A percentile compares a stretch with the other conserved stretches of the same genome.
Evolutionary conservation across 2,797 vertebrate species (phyloP).

Genomic region (Enteromius argenteus): DNA sequence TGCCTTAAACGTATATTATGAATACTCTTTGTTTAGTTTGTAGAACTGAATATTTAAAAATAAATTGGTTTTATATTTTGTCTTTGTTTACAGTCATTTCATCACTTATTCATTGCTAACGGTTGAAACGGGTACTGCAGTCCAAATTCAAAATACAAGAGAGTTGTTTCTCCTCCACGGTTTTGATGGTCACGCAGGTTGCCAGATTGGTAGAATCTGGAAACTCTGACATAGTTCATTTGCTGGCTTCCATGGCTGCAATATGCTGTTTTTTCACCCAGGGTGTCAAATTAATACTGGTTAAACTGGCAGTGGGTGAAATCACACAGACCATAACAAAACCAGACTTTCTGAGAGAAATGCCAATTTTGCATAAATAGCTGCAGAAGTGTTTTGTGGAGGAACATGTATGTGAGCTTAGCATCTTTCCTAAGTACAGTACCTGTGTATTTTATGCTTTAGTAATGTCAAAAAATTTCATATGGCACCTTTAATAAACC

Average conservation of each 20-base stretch:
- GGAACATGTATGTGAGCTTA: background rate
- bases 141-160: background rate
- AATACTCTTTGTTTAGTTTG: background rate
- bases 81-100: background rate
- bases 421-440: background rate
- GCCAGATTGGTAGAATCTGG: background rate
- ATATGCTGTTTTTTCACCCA: background rate
- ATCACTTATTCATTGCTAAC: background rate
- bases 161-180: background rate
- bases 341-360: background rate
- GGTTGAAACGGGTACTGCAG: background rate
- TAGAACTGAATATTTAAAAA: slow-evolving; percentile 11
- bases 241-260: background rate
- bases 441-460: background rate
- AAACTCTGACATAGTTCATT: background rate
- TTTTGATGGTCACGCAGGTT: background rate
- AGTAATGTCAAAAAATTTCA: background rate
- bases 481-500: background rate
- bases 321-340: background rate
- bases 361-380: background rate
- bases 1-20: background rate
- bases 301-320: background rate
- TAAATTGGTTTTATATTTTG: slow-evolving; percentile 28
- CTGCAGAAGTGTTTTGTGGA: background rate
- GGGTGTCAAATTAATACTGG: background rate